Evolutionary conservation across 2,888 invertebrate genomes (phyloP).

Genomic region (Gortyna flavago): DNA sequence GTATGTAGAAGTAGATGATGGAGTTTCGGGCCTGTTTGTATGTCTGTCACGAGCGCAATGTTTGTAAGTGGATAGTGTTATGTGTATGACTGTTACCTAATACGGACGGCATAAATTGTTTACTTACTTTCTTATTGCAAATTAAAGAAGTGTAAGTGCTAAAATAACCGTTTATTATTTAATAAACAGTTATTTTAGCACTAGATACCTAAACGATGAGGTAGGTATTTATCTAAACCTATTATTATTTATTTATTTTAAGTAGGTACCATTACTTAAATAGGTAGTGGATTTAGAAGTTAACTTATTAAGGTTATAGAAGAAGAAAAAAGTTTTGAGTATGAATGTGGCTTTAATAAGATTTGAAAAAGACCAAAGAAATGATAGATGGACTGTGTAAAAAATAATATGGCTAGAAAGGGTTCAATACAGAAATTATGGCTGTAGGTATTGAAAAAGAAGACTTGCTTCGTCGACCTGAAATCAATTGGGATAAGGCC

Average conservation of each 20-base stretch:
- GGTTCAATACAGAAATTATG: background rate
- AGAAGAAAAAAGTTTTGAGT: background rate
- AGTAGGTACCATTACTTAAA: background rate
- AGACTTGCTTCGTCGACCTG: background rate
- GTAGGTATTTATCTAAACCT: too few species aligned
- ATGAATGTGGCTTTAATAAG: too few species aligned
- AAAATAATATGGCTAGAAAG: background rate
- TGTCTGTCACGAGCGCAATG: conserved; percentile 68
- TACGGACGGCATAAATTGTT: conserved; percentile 66
- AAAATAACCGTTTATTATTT: conserved; percentile 1
- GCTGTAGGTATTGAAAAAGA: background rate
- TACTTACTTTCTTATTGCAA: conserved; percentile 60
- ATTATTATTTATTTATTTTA: too few species aligned
- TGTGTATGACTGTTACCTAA: conserved; percentile 76
- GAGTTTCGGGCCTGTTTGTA: conserved; percentile 68
- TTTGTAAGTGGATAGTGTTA: conserved; percentile 69
- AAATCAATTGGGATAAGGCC: background rate
- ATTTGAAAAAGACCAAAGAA: background rate
- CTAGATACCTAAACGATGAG: too few species aligned
- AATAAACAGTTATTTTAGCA: too few species aligned
- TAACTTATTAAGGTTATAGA: background rate
- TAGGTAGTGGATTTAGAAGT: background rate
- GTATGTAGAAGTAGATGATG: conserved; percentile 68
- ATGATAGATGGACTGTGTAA: background rate
- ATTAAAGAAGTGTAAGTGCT: conserved; percentile 18